Base-by-base conservation (phyloP, 2,888 invertebrate genomes). In the Linyphia triangularis region DNA sequence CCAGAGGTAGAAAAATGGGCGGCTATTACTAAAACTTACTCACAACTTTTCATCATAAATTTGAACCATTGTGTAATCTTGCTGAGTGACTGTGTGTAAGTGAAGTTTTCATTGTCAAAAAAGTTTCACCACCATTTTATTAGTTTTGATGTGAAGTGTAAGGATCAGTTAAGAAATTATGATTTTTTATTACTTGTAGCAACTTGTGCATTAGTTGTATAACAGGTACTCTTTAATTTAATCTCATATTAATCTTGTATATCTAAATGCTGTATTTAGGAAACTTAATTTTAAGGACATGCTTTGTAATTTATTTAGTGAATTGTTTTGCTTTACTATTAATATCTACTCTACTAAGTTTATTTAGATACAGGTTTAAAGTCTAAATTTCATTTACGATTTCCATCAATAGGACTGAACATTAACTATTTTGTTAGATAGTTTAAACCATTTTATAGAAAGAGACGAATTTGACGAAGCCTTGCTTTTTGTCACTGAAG, bases 1-100 rank as follows among this genome's bases (percentile, higher is more conserved):
- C 67, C 16, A 37, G 86, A 43, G 84, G 82, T 10, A 73, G 72
- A 37, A 81, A 70, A 40, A 81, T 79, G 79, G 40, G 57, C 22
- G 73, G 81, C 59, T 88, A 81, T 26, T 77, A 28, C n/a, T 51
- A 51, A 51, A 16, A 57, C 19, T 67, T 2, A 7, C 19, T 70
- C 24, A n/a, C 16, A 40, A 33, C 51, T 9, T 51, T 2, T 51
- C 51, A 51, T 51, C 51, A 16, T 51, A 51, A 16, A 51, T 51
- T 51, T 3, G 51, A 16, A n/a, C n/a, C 16, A 51, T 51, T 51
- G n/a, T 5, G 5, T 5, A 51, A 5, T 51, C 51, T 51, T 51
- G 51, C 51, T 51, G 51, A 51, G 9, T 51, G 51, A 51, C 51
- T 51, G n/a, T 51, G 2, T 51, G 51, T 51, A 51, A 51, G 51